These are phyloP conservation scores for Sclerurus mexicanus DNA, from an alignment of 2,113 vertebrate species.

Conservation along the genomic window DNA sequence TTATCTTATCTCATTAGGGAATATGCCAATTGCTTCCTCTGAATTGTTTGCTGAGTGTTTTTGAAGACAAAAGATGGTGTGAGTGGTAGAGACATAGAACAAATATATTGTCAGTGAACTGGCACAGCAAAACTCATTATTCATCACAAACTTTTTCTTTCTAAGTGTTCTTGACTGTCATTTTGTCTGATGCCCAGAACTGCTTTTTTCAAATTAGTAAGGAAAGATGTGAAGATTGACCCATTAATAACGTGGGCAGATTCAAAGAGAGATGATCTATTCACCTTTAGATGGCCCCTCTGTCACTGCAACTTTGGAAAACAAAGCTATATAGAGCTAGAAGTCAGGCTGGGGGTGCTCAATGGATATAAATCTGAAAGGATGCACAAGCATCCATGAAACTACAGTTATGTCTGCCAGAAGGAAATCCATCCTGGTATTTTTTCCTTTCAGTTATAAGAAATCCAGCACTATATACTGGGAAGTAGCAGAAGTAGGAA, in stretches of 20 bases:
- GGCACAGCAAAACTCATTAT: neutral
- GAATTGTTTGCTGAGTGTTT: slow-evolving; percentile 27
- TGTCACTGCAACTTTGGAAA: neutral
- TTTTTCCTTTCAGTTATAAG: neutral
- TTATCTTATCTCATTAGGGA: slow-evolving; percentile 44
- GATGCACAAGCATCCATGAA: neutral
- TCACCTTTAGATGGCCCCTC: neutral
- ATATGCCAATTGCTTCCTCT: neutral
- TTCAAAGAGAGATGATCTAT: neutral
- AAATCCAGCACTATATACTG: neutral
- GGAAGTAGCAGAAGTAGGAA: neutral
- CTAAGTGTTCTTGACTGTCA: neutral
- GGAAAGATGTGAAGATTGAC: neutral
- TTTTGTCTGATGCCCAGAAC: neutral
- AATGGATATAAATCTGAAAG: neutral
- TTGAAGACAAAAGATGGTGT: neutral
- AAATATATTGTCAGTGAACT: neutral
- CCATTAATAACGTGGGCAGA: neutral
- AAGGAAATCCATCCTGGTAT: neutral
- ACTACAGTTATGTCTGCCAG: neutral
- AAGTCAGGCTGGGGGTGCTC: neutral
- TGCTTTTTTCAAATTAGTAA: neutral
- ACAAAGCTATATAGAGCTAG: neutral
- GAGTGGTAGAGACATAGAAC: neutral
- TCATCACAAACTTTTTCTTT: neutral